Conservation (phyloP, 1,140 invertebrate species). For the Procambarus virginalis region DNA sequence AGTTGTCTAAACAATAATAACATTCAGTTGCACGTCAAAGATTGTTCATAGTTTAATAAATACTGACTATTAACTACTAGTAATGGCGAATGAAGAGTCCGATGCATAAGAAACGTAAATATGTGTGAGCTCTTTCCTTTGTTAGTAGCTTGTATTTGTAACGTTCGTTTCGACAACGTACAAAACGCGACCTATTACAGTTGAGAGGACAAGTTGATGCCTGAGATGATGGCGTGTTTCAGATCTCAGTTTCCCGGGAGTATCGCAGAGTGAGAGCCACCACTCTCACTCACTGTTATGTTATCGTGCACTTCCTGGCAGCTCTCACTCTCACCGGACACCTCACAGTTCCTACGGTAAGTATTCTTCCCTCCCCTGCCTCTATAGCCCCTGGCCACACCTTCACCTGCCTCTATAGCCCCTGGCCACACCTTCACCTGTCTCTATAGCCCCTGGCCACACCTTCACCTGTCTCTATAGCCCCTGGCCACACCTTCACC, state of each 20-base stretch:
- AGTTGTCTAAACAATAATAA: no score
- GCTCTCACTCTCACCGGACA: slow-evolving; percentile 9
- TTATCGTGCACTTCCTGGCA: slow-evolving; percentile 32
- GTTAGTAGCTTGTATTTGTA: no score
- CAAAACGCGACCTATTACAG: no score
- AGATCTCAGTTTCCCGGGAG: slow-evolving; percentile 19
- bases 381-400: neutral
- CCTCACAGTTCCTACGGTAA: slow-evolving; percentile 3
- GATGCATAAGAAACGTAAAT: no score
- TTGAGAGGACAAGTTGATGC: no score
- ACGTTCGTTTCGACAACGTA: no score
- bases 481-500: neutral
- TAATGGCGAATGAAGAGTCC: no score
- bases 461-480: neutral
- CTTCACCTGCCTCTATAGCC: neutral
- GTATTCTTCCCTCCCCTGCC: neutral
- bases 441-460: neutral
- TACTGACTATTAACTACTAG: no score
- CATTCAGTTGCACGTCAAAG: no score
- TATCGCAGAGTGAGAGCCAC: neutral
- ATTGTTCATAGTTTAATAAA: no score
- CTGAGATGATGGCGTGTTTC: neutral
- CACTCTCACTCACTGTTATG: slow-evolving; percentile 11
- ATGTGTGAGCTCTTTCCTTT: no score
- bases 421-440: neutral